A percentile compares a stretch with the other conserved stretches of the same genome.
These are phyloP conservation scores for Lamellibrachia columna DNA, from an alignment of 2,888 invertebrate species.

Conservation along the genomic window DNA sequence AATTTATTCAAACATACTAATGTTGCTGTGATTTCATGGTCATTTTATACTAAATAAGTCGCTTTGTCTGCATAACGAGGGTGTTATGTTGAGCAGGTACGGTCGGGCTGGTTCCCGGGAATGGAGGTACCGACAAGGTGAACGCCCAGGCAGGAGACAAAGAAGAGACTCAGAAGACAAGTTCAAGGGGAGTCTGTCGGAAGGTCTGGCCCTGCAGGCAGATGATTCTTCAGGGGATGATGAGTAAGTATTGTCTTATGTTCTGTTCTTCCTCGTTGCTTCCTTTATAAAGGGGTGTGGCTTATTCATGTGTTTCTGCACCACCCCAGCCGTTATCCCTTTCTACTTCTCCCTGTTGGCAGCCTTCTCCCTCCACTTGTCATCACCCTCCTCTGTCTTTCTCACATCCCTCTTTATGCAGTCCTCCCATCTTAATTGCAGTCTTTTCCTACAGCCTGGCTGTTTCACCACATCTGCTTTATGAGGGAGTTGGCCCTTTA, in stretches of 20 bases:
- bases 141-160: conserved; percentile 24
- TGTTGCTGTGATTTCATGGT: neutral
- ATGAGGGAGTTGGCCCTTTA: too few relatives aligned
- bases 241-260: conserved; percentile 46
- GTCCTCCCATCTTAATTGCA: too few relatives aligned
- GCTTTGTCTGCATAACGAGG: neutral
- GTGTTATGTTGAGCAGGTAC: conserved; percentile 13
- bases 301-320: too few relatives aligned
- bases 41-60: neutral
- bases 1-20: neutral
- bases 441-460: too few relatives aligned
- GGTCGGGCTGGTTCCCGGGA: neutral
- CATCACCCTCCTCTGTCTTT: too few relatives aligned
- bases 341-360: too few relatives aligned
- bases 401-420: too few relatives aligned
- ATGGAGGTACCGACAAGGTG: neutral
- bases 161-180: conserved; percentile 62
- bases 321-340: too few relatives aligned
- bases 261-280: neutral
- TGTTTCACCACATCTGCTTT: neutral
- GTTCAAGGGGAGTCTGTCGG: conserved; percentile 78
- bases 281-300: too few relatives aligned
- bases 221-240: conserved; percentile 66
- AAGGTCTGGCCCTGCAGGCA: conserved; percentile 76
- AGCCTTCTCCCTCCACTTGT: too few relatives aligned